These are phyloP conservation scores for Calyptomena viridis DNA, from an alignment of 2,113 vertebrate species.

Conservation along the genomic window DNA sequence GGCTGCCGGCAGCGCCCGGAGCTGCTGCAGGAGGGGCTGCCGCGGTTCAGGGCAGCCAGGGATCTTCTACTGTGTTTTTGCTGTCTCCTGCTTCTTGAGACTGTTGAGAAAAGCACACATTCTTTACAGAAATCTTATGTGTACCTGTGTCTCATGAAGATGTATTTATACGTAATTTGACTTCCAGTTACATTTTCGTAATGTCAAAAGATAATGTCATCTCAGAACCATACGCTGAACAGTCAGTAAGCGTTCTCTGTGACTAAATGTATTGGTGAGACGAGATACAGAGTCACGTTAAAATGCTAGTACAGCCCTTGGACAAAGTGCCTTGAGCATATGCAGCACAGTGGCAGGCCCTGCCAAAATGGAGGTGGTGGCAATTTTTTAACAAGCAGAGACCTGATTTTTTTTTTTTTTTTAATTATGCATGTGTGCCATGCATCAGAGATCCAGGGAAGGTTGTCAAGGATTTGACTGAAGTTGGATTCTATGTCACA, in stretches of 20 bases:
- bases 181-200: not conserved
- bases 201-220: not conserved
- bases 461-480: not conserved
- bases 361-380: not conserved
- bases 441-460: not conserved
- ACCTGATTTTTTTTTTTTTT: rapidly evolving
- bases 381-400: not conserved
- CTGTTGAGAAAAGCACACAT: rapidly evolving
- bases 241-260: not conserved
- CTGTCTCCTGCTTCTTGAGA: not conserved
- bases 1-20: not conserved
- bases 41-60: not conserved
- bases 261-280: not conserved
- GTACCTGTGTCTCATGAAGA: not conserved
- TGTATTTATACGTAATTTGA: not conserved
- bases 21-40: not conserved
- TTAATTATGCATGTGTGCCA: not conserved
- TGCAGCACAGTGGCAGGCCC: not conserved
- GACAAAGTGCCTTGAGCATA: too few relatives aligned
- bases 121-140: rapidly evolving
- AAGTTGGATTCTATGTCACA: not conserved
- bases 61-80: not conserved
- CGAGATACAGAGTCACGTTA: not conserved
- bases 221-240: not conserved
- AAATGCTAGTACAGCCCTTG: not conserved